A percentile compares a stretch with the other conserved stretches of the same genome.
Conservation (phyloP, 2,888 invertebrate species). For the Pristionchus maxplancki region DNA sequence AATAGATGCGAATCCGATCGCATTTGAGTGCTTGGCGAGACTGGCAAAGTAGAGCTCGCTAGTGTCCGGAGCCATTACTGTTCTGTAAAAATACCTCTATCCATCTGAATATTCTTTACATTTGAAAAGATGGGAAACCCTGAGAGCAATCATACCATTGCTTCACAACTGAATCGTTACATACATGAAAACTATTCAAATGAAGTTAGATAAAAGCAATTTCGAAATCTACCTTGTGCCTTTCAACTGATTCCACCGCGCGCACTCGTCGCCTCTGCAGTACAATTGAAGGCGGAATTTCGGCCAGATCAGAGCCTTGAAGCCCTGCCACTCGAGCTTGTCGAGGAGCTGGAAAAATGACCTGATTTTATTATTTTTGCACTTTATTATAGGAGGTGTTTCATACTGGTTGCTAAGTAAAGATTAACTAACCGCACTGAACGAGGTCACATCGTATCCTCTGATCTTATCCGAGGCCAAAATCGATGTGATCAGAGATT, state of each 20-base stretch:
- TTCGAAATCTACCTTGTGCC: background rate
- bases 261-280: background rate
- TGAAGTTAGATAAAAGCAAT: no score
- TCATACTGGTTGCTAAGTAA: no score
- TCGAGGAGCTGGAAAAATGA: background rate
- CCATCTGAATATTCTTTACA: no score
- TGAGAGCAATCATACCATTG: no score
- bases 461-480: background rate
- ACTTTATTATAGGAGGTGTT: no score
- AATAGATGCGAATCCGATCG: background rate
- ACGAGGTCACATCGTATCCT: conserved; percentile 10
- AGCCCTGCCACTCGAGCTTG: background rate
- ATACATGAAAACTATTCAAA: no score
- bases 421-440: background rate
- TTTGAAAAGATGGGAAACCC: no score
- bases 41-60: background rate
- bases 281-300: background rate
- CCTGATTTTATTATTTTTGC: no score
- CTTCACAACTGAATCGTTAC: no score
- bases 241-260: background rate
- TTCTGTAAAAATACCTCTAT: background rate
- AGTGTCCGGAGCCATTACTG: conserved; percentile 1
- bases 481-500: background rate
- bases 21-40: background rate
- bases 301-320: conserved; percentile 34